phyloP scores from a whole-genome alignment of 2,888 invertebrate genomes.

The Cephus sareptanus region DNA sequence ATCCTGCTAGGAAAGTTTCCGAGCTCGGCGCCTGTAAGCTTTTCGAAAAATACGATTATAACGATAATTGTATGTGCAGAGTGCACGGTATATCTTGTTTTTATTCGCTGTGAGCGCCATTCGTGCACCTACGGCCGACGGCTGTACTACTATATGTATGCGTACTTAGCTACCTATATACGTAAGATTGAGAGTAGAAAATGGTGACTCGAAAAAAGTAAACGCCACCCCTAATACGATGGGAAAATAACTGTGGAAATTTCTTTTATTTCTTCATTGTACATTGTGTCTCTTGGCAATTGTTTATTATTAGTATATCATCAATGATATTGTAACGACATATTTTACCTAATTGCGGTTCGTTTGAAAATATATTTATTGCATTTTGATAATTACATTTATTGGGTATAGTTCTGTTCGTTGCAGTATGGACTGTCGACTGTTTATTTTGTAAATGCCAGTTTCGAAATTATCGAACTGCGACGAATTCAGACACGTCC shows the following conservation, averaged over 20 bases:
- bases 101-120: conserved; percentile 51
- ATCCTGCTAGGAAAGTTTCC: conserved; percentile 58
- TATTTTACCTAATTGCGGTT: too few species aligned
- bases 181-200: conserved; percentile 34
- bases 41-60: conserved; percentile 62
- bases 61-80: conserved; percentile 63
- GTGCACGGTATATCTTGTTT: conserved; percentile 57
- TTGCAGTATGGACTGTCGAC: not conserved
- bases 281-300: not conserved
- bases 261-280: conserved; percentile 27
- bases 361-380: too few species aligned
- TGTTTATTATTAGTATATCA: too few species aligned
- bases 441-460: not conserved
- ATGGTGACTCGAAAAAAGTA: conserved; percentile 37
- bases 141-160: conserved; percentile 6
- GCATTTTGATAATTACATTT: not conserved
- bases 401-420: not conserved
- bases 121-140: conserved; percentile 29
- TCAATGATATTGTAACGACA: too few species aligned
- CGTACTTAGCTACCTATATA: conserved; percentile 21
- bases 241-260: conserved; percentile 31
- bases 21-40: conserved; percentile 39
- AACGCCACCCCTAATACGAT: conserved; percentile 16
- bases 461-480: not conserved
- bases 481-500: too few species aligned